Evolutionary conservation across 2,113 vertebrate genomes (phyloP).

Genomic region (Atractosteus spatula): DNA sequence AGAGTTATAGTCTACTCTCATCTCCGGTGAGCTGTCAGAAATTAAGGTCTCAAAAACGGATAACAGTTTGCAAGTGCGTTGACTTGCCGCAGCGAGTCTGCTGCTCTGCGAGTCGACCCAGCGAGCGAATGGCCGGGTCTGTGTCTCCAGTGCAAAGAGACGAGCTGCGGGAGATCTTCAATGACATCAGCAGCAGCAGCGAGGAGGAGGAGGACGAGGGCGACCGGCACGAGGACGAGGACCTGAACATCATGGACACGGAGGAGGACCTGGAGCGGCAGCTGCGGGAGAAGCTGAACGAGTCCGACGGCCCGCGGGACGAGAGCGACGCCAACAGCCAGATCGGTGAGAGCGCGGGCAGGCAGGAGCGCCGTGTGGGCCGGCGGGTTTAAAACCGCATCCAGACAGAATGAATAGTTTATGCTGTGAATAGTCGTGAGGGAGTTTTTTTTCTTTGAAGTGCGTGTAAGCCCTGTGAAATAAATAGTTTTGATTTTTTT

Average conservation of each 20-base stretch:
- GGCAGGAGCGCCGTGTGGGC: background rate
- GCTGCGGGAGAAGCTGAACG: conserved; percentile 75
- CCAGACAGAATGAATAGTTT: too few relatives aligned
- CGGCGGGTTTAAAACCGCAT: background rate
- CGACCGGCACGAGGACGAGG: conserved; percentile 82
- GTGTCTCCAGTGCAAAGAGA: conserved; percentile 63
- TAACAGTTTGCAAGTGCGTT: too few relatives aligned
- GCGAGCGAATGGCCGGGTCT: background rate
- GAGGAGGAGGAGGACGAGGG: conserved; percentile 88
- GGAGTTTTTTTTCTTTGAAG: background rate
- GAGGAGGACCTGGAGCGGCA: conserved; percentile 82
- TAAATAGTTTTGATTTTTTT: background rate
- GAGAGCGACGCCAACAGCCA: conserved; percentile 73
- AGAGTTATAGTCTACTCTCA: background rate
- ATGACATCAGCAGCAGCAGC: conserved; percentile 83
- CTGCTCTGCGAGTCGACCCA: too few relatives aligned
- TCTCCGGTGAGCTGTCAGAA: background rate
- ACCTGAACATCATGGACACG: conserved; percentile 87
- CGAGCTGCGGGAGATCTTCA: conserved; percentile 78
- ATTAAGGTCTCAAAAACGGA: too few relatives aligned
- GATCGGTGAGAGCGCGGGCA: conserved; percentile 64
- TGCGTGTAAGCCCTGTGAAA: background rate
- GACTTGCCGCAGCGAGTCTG: too few relatives aligned
- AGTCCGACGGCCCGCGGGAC: conserved; percentile 67
- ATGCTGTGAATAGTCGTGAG: too few relatives aligned